Percentiles rank a stretch among this genome's conserved stretches.
phyloP scores from a whole-genome alignment of 2,888 invertebrate genomes.

The Scaptomyza polygonia region DNA sequence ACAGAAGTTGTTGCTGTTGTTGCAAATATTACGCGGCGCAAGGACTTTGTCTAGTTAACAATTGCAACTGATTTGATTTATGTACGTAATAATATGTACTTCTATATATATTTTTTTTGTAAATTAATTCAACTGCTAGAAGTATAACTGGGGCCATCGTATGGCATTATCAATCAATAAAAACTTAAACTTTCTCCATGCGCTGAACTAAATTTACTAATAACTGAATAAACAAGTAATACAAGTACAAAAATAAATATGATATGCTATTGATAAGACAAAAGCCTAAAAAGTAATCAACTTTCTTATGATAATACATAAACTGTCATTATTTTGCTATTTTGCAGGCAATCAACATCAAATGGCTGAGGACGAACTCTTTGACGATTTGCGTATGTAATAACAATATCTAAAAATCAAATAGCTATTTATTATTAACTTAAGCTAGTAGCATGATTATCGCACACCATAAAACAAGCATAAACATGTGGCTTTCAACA shows the following conservation, averaged over 20 bases:
- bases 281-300: not conserved
- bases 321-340: conserved; percentile 57
- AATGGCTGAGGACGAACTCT: conserved; percentile 67
- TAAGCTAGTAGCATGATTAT: conserved; percentile 31
- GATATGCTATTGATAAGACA: no score
- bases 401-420: conserved; percentile 19
- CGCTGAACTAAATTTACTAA: not conserved
- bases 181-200: not conserved
- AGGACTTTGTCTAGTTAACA: conserved; percentile 33
- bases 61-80: conserved; percentile 30
- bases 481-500: conserved; percentile 33
- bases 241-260: no score
- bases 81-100: not conserved
- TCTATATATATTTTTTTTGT: no score
- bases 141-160: no score
- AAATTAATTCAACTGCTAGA: no score
- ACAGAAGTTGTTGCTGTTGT: conserved; percentile 15
- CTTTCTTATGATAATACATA: not conserved
- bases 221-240: not conserved
- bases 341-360: conserved; percentile 64
- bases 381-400: conserved; percentile 67
- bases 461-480: conserved; percentile 37
- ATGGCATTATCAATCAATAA: no score
- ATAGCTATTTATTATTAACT: conserved; percentile 39
- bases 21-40: conserved; percentile 25